These are phyloP conservation scores for Nymphalis c-album DNA, from an alignment of 2,888 invertebrate species.

Conservation along the genomic window DNA sequence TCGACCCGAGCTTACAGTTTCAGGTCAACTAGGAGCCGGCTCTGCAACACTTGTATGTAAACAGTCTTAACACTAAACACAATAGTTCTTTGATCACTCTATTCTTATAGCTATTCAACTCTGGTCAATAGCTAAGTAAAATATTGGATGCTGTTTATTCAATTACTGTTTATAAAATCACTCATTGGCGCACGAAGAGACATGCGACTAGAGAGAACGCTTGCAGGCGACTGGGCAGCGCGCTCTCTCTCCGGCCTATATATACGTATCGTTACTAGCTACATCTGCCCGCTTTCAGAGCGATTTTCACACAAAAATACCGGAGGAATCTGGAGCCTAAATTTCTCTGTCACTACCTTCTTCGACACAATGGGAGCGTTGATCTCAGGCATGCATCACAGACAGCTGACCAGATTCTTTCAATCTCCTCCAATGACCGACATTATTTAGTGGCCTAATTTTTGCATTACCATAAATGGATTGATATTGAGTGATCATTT, in stretches of 20 bases:
- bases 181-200: constrained; percentile 22
- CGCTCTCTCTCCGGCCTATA: constrained; percentile 62
- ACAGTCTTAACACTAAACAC: constrained; percentile 30
- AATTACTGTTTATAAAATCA: constrained; percentile 21
- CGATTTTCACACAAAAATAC: constrained; percentile 74
- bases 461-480: constrained; percentile 49
- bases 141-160: constrained; percentile 15
- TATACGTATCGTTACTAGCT: constrained; percentile 59
- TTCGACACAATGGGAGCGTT: constrained; percentile 77
- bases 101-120: constrained; percentile 12
- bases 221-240: constrained; percentile 71
- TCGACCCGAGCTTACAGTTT: constrained; percentile 34
- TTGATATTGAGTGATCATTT: constrained; percentile 26
- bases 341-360: constrained; percentile 75
- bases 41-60: constrained; percentile 19
- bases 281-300: constrained; percentile 67
- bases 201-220: constrained; percentile 40
- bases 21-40: constrained; percentile 29
- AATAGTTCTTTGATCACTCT: constrained; percentile 19
- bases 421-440: constrained; percentile 52
- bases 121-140: constrained; percentile 6
- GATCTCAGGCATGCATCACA: constrained; percentile 66
- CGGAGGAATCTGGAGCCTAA: constrained; percentile 75
- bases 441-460: constrained; percentile 42
- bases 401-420: constrained; percentile 68